Evolutionary conservation across 2,888 invertebrate species (phyloP), one percentile per base, ranked within the genome.

Genomic region (Lasius fuliginosus): DNA sequence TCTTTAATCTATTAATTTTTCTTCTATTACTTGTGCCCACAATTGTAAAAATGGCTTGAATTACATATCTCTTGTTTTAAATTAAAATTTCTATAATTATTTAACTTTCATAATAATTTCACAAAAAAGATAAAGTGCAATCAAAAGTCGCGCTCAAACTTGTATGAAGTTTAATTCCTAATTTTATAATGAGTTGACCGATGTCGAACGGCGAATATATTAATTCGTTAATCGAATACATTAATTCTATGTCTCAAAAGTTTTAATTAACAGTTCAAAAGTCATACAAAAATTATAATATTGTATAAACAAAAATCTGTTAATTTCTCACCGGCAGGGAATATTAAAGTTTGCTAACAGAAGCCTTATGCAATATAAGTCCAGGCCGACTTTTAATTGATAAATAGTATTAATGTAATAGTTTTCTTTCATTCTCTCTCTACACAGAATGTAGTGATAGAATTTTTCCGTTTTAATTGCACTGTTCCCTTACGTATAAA

Each of bases 181-280:
- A 68, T 58, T 27, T 3, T 60, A 12, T 69, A 69, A 79, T 73
- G 46, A 23, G 23, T 46, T 73, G 23, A 71, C 12, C n/a, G 12
- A 79, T 1, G 2, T 56, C 49, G 46, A 27, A 40, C 36, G 12
- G 1, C 23, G 46, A 64, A 74, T 75, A 75, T 30, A 64, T 64
- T 49, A 64, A n/a, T 18, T 18, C 30, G n/a, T 49, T 23, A 65
- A 36, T 75, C n/a, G 27, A 53, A 53, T 56, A 36, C 5, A 68
- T 33, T 69, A n/a, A 30, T n/a, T 53, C 33, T 49, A 30, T 30
- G n/a, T 12, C 36, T 73, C n/a, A 36, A 3, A 79, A 79, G 12
- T 79, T 73, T 79, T 79, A 71, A 73, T 79, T 73, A 79, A 60
- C 46, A 73, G 8, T 9, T 60, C 3, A 18, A 73, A 79, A 71